These are phyloP conservation scores for Neoaliturus tenellus DNA, from an alignment of 2,888 invertebrate species.

Conservation along the genomic window DNA sequence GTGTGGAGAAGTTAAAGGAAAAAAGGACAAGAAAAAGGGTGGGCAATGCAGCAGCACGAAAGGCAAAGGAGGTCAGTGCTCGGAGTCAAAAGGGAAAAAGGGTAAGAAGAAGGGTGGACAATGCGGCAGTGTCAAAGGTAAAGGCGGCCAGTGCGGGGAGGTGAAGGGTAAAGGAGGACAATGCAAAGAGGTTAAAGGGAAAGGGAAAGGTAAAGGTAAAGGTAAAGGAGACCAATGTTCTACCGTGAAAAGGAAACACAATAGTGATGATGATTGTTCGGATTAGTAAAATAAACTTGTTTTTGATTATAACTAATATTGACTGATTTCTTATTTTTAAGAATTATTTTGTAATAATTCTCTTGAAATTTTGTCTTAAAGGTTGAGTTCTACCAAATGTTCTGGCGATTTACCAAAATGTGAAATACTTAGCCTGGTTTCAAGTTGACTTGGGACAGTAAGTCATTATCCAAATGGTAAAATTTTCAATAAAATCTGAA, in stretches of 20 bases:
- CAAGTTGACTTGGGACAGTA: no score
- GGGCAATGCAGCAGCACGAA: neutral
- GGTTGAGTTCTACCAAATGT: no score
- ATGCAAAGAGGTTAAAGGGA: neutral
- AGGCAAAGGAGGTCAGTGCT: neutral
- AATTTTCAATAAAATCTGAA: no score
- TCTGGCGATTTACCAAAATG: no score
- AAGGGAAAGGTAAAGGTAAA: neutral
- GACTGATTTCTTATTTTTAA: no score
- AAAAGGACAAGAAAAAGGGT: neutral
- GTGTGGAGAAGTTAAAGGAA: neutral
- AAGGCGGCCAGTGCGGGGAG: neutral
- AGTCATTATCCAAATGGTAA: no score
- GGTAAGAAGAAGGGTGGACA: neutral
- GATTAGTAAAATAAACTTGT: neutral
- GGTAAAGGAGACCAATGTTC: neutral
- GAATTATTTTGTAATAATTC: no score
- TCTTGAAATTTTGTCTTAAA: no score
- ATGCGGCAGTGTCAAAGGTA: neutral
- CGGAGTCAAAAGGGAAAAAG: neutral
- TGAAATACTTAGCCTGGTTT: no score
- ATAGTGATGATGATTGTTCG: neutral
- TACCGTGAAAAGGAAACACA: neutral
- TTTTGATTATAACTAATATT: neutral
- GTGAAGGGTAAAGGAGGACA: neutral